These are phyloP conservation scores for Halcyon leucocephala DNA, from an alignment of 2,797 vertebrate species.

Conservation along the genomic window DNA sequence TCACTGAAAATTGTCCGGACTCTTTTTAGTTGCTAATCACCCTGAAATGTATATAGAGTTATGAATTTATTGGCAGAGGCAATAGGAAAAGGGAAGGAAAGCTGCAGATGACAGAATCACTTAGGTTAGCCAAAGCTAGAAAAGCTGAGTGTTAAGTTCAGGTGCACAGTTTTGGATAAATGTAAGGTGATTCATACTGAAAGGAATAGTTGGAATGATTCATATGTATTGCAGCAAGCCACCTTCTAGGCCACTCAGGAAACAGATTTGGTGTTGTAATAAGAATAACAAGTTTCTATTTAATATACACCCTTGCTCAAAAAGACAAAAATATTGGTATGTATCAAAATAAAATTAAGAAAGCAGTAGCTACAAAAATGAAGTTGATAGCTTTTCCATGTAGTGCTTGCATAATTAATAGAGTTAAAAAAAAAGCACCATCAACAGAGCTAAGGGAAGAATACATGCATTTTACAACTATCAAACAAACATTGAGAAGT, in stretches of 20 bases:
- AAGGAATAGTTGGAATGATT: not conserved
- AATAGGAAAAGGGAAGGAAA: not conserved
- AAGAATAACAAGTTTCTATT: not conserved
- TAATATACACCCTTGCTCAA: not conserved
- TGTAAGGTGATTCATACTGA: not conserved
- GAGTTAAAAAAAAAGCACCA: no score
- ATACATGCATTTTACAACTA: not conserved
- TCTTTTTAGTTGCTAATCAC: not conserved
- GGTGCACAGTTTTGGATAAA: not conserved
- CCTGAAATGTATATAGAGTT: accelerated
- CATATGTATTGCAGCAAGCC: not conserved
- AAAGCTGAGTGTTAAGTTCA: not conserved
- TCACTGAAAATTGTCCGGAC: not conserved
- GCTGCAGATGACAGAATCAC: not conserved
- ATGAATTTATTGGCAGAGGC: not conserved
- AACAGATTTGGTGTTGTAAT: not conserved
- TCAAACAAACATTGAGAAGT: not conserved
- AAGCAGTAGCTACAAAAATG: not conserved
- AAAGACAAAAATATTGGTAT: not conserved
- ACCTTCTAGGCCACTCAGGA: not conserved
- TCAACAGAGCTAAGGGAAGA: not conserved
- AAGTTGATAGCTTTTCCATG: not conserved
- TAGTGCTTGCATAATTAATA: not conserved
- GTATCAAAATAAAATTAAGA: not conserved
- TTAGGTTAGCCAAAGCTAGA: not conserved